phyloP scores from a whole-genome alignment of 2,888 invertebrate species.

The Brachyopa scutellaris region DNA sequence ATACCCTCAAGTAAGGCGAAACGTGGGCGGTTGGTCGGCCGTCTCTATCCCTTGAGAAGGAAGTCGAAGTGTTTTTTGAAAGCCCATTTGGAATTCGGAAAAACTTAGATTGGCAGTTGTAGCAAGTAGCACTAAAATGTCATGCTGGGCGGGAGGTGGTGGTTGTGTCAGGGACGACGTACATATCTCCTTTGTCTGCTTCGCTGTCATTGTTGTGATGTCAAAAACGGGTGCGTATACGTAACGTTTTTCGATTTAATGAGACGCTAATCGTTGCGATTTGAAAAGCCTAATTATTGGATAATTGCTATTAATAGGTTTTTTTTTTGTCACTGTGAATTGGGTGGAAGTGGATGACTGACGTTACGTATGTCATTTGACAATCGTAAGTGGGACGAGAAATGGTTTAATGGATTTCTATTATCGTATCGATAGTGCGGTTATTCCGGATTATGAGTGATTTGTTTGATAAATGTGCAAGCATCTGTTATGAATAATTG shows the following conservation, averaged over 20 bases:
- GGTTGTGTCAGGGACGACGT: neutral
- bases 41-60: neutral
- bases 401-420: no score
- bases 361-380: no score
- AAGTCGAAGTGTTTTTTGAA: slow-evolving; percentile 46
- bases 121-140: slow-evolving; percentile 37
- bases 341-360: neutral
- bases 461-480: no score
- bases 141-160: neutral
- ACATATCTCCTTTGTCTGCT: slow-evolving; percentile 1
- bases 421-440: no score
- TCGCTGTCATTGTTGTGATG: slow-evolving; percentile 11
- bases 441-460: no score
- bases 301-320: slow-evolving; percentile 44
- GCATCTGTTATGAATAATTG: no score
- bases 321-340: slow-evolving; percentile 16
- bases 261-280: slow-evolving; percentile 52
- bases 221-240: slow-evolving; percentile 17
- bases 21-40: neutral
- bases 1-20: no score
- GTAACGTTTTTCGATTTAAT: slow-evolving; percentile 22
- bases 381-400: no score
- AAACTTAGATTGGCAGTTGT: slow-evolving; percentile 52
- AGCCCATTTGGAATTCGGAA: slow-evolving; percentile 56
- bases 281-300: slow-evolving; percentile 41